Conservation (phyloP, 2,113 vertebrate genomes). For the Panurus biarmicus region DNA sequence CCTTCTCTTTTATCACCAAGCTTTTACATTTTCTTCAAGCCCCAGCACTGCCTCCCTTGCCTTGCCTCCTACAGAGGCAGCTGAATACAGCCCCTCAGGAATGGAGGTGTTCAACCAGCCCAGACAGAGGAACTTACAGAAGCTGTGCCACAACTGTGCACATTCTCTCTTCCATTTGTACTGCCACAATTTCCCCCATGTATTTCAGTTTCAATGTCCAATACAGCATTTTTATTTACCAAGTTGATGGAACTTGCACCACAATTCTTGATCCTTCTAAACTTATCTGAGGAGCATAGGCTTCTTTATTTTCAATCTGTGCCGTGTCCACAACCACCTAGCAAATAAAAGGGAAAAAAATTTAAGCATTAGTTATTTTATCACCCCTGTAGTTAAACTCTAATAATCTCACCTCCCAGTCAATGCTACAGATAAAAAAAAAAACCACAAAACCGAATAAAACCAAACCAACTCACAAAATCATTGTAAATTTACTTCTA, state of each 20-base stretch:
- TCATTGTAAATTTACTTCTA: neutral
- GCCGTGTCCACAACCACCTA: slow-evolving; percentile 98
- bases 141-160: neutral
- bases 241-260: slow-evolving; percentile 97
- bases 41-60: neutral
- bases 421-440: neutral
- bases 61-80: neutral
- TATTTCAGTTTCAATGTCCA: neutral
- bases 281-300: slow-evolving; percentile 95
- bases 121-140: neutral
- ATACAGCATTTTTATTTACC: slow-evolving; percentile 71
- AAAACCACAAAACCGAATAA: neutral
- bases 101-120: neutral
- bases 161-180: neutral
- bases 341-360: neutral
- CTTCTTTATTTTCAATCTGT: slow-evolving; percentile 98
- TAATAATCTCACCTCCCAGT: neutral
- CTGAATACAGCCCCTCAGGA: neutral
- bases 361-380: neutral
- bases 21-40: neutral
- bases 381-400: neutral
- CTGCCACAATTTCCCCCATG: neutral
- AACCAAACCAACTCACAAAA: neutral
- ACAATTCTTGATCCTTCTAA: slow-evolving; percentile 91
- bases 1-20: neutral